Percentiles rank a stretch among this genome's conserved stretches.
Conservation (phyloP, 1,140 invertebrate species). For the Sycophaga agraensis region DNA sequence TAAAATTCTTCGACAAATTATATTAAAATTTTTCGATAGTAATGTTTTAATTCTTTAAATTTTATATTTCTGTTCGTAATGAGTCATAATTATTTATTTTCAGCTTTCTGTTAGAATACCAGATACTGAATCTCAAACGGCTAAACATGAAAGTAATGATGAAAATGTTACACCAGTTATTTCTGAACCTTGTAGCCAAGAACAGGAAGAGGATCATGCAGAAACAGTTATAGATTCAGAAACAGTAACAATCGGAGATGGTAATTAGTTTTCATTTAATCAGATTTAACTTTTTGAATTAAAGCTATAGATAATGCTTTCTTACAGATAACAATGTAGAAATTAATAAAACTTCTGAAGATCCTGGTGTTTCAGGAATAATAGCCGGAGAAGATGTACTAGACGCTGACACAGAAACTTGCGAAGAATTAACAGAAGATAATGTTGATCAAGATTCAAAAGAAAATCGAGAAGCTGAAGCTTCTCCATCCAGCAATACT, state of each 20-base stretch:
- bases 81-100: no score
- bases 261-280: no score
- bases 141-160: not conserved
- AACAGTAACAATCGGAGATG: no score
- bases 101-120: not conserved
- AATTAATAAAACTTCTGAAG: conserved; percentile 61
- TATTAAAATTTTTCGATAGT: no score
- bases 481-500: conserved; percentile 56
- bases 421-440: conserved; percentile 34
- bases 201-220: conserved; percentile 40
- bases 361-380: conserved; percentile 47
- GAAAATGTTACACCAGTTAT: not conserved
- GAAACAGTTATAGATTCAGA: conserved; percentile 46
- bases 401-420: conserved; percentile 45
- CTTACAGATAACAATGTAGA: conserved; percentile 42
- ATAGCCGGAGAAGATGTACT: conserved; percentile 41
- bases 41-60: no score
- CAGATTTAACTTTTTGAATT: no score
- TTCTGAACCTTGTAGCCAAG: conserved; percentile 34
- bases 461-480: conserved; percentile 61
- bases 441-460: conserved; percentile 35
- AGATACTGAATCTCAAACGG: not conserved
- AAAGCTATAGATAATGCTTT: no score
- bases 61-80: no score
- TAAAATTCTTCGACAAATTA: no score